Percentiles rank a stretch among this genome's conserved stretches.
phyloP scores from a whole-genome alignment of 2,797 vertebrate species.

The Pantherophis vulpinus region DNA sequence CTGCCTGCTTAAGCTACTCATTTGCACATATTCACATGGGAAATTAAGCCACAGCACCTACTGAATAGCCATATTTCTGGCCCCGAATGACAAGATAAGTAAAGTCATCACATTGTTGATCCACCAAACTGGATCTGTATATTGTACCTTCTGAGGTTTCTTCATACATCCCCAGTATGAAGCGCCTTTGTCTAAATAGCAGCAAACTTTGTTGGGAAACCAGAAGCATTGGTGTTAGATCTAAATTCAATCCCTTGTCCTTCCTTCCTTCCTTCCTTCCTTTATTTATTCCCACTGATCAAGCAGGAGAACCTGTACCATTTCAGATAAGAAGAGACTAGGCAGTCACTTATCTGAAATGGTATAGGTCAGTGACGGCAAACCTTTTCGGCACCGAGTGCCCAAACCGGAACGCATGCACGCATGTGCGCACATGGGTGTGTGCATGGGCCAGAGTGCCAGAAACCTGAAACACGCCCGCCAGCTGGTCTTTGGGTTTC shows the following conservation, averaged over 20 bases:
- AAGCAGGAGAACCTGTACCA: too few relatives aligned
- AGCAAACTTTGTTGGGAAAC: not conserved
- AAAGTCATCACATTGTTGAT: not conserved
- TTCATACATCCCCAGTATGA: not conserved
- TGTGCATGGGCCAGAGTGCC: too few relatives aligned
- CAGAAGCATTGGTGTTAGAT: not conserved
- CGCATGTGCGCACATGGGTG: too few relatives aligned
- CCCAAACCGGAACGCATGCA: too few relatives aligned
- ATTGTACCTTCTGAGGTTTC: not conserved
- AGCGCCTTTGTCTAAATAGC: not conserved
- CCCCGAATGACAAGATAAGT: too few relatives aligned
- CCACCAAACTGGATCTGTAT: not conserved
- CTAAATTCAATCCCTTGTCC: slow-evolving; percentile 27
- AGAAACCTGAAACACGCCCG: too few relatives aligned
- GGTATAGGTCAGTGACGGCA: too few relatives aligned
- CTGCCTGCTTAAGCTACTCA: not conserved
- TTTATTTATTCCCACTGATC: not conserved
- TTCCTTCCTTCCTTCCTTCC: not conserved
- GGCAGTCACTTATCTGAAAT: too few relatives aligned
- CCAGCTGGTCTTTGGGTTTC: too few relatives aligned
- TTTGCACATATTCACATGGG: not conserved
- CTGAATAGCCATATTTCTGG: not conserved
- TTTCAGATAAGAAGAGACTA: too few relatives aligned
- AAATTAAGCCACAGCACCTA: not conserved
- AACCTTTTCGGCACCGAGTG: too few relatives aligned